Conservation (phyloP, 2,888 invertebrate species). For the Colostygia pectinataria region DNA sequence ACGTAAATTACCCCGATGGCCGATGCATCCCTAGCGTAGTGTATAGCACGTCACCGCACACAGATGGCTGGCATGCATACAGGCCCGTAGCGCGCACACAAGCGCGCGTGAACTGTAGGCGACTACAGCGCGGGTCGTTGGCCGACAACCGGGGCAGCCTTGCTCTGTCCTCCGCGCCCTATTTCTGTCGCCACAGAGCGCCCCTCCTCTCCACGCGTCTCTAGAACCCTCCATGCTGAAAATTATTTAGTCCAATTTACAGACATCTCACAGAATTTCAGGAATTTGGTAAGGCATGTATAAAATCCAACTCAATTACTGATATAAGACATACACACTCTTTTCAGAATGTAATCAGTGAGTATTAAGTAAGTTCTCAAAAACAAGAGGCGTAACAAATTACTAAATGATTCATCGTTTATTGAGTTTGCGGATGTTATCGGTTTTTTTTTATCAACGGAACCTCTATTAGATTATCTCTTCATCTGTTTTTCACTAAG, state of each 20-base stretch:
- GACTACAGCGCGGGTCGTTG: conserved; percentile 64
- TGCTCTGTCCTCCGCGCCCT: conserved; percentile 82
- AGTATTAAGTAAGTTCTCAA: no score
- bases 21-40: conserved; percentile 51
- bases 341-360: no score
- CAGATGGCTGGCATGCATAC: conserved; percentile 38
- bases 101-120: conserved; percentile 29
- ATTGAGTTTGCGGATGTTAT: not conserved
- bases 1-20: conserved; percentile 49
- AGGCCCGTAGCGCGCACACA: conserved; percentile 47
- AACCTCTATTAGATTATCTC: not conserved
- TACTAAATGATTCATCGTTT: not conserved
- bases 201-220: conserved; percentile 43
- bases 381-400: not conserved
- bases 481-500: no score
- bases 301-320: no score
- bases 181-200: conserved; percentile 77
- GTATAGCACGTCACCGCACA: conserved; percentile 41
- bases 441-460: not conserved
- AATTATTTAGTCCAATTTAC: conserved; percentile 62
- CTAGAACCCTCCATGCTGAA: conserved; percentile 57
- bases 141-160: conserved; percentile 80
- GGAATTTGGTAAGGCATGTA: conserved; percentile 27
- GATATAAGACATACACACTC: no score
- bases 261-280: conserved; percentile 34